Conservation (phyloP, 2,797 vertebrate species). For the Eleutherodactylus coqui region DNA sequence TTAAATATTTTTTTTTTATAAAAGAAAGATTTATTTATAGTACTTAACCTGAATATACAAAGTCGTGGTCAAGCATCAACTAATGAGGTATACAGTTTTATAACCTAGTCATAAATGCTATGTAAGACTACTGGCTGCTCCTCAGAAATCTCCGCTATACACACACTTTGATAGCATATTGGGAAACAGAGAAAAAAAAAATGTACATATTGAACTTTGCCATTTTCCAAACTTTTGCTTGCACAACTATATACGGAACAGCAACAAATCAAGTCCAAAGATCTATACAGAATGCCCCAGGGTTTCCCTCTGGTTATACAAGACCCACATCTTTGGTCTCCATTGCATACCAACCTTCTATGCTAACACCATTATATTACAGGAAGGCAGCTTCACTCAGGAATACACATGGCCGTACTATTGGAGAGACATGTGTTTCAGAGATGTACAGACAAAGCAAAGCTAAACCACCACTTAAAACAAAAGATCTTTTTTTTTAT, state of each 20-base stretch:
- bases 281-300: conserved; percentile 77
- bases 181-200: conserved; percentile 58
- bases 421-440: conserved; percentile 75
- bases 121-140: conserved; percentile 46
- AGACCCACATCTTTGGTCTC: conserved; percentile 88
- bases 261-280: conserved; percentile 58
- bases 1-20: conserved; percentile 73
- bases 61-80: conserved; percentile 81
- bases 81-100: conserved; percentile 63
- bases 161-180: conserved; percentile 61
- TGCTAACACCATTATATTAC: conserved; percentile 72
- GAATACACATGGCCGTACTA: conserved; percentile 61
- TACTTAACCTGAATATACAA: conserved; percentile 89
- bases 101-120: conserved; percentile 56
- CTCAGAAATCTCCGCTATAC: conserved; percentile 57
- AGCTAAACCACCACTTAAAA: conserved; percentile 61
- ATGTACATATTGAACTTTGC: conserved; percentile 63
- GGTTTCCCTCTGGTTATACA: conserved; percentile 76
- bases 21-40: conserved; percentile 85
- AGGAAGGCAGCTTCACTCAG: conserved; percentile 53
- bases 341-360: conserved; percentile 82
- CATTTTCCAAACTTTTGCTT: conserved; percentile 70
- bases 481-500: conserved; percentile 59
- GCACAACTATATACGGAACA: conserved; percentile 71
- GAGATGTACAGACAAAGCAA: conserved; percentile 57